Conservation (phyloP, 2,113 vertebrate species). For the Aramus guarauna region DNA sequence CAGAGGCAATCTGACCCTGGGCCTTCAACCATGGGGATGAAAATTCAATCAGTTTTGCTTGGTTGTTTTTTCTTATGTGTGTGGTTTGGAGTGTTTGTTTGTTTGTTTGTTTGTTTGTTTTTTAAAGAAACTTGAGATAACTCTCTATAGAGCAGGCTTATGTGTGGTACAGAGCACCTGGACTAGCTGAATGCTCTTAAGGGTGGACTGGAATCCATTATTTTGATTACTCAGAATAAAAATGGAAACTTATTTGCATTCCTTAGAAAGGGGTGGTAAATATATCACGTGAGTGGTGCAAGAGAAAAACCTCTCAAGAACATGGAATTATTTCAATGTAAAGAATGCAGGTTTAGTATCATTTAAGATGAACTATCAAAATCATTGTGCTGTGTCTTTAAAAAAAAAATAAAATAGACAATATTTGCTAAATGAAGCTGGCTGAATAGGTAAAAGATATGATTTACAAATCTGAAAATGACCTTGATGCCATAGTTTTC, state of each 20-base stretch:
- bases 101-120: neutral
- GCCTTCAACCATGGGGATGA: neutral
- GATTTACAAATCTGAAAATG: neutral
- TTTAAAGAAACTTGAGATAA: neutral
- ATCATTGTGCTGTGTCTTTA: neutral
- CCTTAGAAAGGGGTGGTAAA: neutral
- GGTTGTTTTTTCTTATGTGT: no score
- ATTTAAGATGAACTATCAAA: neutral
- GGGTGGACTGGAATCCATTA: neutral
- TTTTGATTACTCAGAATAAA: constrained; percentile 52
- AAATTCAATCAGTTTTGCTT: neutral
- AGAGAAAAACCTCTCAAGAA: neutral
- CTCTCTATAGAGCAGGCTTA: neutral
- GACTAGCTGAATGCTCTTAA: neutral
- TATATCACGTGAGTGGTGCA: neutral
- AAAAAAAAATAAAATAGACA: neutral
- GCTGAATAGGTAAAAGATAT: neutral
- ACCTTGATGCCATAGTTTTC: neutral
- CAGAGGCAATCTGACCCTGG: neutral
- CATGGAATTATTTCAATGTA: neutral
- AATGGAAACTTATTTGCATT: constrained; percentile 41
- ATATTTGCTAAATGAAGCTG: neutral
- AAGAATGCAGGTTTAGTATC: neutral
- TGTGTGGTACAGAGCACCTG: neutral
- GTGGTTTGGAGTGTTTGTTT: neutral